phyloP scores from a whole-genome alignment of 2,113 vertebrate genomes.

The Semnornis frantzii region DNA sequence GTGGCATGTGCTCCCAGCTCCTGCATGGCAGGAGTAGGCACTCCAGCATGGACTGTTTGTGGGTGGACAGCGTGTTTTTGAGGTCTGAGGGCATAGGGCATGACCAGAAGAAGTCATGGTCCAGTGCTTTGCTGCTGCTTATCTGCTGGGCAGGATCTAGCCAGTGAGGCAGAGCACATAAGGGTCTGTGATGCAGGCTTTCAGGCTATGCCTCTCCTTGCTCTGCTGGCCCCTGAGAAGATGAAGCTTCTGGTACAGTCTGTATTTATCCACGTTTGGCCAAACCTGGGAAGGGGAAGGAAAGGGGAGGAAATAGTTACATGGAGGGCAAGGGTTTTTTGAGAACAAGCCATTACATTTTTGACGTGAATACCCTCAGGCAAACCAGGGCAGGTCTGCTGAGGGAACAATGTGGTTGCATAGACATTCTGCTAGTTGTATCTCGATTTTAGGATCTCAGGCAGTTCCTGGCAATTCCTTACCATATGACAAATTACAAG shows the following conservation, averaged over 20 bases:
- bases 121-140: constrained; percentile 93
- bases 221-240: constrained; percentile 96
- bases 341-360: neutral
- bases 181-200: constrained; percentile 94
- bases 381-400: neutral
- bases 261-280: constrained; percentile 93
- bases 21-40: constrained; percentile 91
- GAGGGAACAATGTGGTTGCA: neutral
- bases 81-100: constrained; percentile 99
- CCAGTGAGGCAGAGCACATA: constrained; percentile 94
- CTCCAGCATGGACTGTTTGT: constrained; percentile 98
- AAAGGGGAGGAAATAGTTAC: neutral
- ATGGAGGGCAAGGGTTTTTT: neutral
- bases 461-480: neutral
- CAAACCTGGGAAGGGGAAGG: constrained; percentile 81
- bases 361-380: neutral
- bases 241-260: constrained; percentile 95
- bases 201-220: constrained; percentile 96
- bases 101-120: constrained; percentile 99
- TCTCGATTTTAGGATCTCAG: neutral
- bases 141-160: constrained; percentile 90
- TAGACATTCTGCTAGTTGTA: neutral
- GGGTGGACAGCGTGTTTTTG: constrained; percentile 97
- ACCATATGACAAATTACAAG: neutral
- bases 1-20: constrained; percentile 91